Base-by-base conservation (phyloP, 1,140 invertebrate species). In the Drosophila kikkawai region DNA sequence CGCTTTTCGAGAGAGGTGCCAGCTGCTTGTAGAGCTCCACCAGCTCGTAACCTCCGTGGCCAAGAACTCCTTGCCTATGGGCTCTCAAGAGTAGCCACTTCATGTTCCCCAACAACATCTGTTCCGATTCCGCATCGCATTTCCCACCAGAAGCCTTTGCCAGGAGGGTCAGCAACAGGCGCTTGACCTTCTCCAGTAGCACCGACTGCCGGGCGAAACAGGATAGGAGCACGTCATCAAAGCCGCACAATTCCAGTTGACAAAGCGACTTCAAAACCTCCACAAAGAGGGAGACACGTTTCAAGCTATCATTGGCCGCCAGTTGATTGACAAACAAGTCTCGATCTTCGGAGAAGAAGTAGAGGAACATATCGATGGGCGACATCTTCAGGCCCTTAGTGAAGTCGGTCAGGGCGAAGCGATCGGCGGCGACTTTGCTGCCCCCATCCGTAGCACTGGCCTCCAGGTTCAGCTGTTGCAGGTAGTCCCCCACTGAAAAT, bases 221-320 rank as follows among this genome's bases (percentile, higher is more conserved):
- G 4, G 58, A 19, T 1, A 90, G 15, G 32, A 90, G 26, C 15
- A 74, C 5, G 6, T 74, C 66, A 44, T 85, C 70, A 7, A 75
- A 93, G 2, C 94, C 94, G 39, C 93, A 82, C 8, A 95, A 70
- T 65, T 91, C 92, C 26, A 94, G 80, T 48, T 93, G 76, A 7
- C 94, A 92, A 39, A 95, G 93, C 48, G 92, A 83, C 34, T 93
- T 91, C 1, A 94, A 91, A 7, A 94, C 93, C 56, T 93, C 91
- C 0, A 86, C 65, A 48, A 92, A 85, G 4, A 79, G 71, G 7
- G 68, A 59, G 3, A 88, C 51, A 6, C 93, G 91, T 36, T 85
- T 78, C 7, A 69, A 65, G 4, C 70, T 76, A 47, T 91, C 88
- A 45, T 79, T 91, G 12, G 45, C 42, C 22, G 22, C 34, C 13